phyloP scores from a whole-genome alignment of 2,797 vertebrate species.

The Iguana delicatissima region DNA sequence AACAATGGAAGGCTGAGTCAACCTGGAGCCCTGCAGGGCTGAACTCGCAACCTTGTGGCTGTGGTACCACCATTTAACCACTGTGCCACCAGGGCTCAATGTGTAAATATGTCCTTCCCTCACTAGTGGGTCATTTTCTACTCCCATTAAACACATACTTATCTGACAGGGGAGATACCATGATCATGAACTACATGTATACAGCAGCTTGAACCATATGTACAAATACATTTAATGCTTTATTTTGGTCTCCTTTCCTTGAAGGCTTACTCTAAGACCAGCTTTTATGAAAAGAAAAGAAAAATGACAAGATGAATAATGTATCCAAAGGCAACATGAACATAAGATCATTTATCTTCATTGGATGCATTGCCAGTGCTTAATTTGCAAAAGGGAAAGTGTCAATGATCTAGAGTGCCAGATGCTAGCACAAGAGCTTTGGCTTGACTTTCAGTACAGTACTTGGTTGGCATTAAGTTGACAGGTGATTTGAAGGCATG shows the following conservation, averaged over 20 bases:
- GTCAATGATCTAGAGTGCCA: not conserved
- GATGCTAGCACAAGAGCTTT: conserved; percentile 10
- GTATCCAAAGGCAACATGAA: not conserved
- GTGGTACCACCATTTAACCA: too few species aligned
- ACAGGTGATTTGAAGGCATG: too few species aligned
- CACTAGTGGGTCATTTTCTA: too few species aligned
- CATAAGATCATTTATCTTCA: conserved; percentile 29
- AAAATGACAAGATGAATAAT: not conserved
- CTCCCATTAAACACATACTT: too few species aligned
- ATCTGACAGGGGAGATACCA: too few species aligned
- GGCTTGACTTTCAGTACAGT: not conserved
- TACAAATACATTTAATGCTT: not conserved
- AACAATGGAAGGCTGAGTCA: too few species aligned
- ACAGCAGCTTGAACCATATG: not conserved
- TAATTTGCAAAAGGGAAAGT: conserved; percentile 29
- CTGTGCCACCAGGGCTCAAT: too few species aligned
- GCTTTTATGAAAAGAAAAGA: not conserved
- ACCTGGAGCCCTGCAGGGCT: too few species aligned
- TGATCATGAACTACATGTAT: too few species aligned
- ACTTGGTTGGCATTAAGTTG: too few species aligned
- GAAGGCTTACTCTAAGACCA: not conserved
- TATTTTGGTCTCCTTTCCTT: conserved; percentile 5
- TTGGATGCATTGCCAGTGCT: conserved; percentile 1
- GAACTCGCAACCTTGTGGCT: too few species aligned
- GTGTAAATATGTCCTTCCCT: too few species aligned